phyloP scores from a whole-genome alignment of 2,113 vertebrate species.

The Perognathus longimembris region DNA sequence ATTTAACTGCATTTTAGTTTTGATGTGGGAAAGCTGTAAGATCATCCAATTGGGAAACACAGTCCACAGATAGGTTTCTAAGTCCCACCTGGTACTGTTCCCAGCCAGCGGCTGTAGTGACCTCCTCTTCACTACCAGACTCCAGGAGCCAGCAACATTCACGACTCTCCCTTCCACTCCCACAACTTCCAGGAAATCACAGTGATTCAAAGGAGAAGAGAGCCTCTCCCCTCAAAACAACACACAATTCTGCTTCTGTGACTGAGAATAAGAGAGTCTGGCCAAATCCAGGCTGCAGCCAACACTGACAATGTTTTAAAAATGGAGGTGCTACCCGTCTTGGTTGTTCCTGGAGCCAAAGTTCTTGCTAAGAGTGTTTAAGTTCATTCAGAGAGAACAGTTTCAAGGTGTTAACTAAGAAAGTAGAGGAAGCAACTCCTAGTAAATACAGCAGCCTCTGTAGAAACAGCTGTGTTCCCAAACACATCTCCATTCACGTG shows the following conservation, averaged over 20 bases:
- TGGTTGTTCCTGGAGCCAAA: neutral
- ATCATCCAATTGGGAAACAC: conserved; percentile 24
- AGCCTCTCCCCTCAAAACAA: neutral
- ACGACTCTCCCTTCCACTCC: neutral
- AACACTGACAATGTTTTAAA: neutral
- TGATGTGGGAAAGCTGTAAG: conserved; percentile 52
- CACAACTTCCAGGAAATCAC: too few species aligned
- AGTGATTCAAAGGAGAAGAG: neutral
- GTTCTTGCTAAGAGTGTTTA: neutral
- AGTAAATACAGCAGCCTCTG: neutral
- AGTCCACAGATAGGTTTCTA: neutral
- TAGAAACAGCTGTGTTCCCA: neutral
- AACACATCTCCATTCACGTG: neutral
- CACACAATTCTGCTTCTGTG: neutral
- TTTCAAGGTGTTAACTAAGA: neutral
- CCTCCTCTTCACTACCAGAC: neutral
- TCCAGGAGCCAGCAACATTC: neutral
- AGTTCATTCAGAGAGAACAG: neutral
- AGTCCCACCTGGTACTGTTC: neutral
- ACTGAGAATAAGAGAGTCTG: neutral
- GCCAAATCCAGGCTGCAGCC: neutral
- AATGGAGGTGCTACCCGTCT: neutral
- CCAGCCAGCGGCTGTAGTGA: neutral
- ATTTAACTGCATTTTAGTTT: conserved; percentile 68
- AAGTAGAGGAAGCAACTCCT: neutral